Conservation (phyloP, 2,888 invertebrate genomes). For the Geophilus truncorum region DNA sequence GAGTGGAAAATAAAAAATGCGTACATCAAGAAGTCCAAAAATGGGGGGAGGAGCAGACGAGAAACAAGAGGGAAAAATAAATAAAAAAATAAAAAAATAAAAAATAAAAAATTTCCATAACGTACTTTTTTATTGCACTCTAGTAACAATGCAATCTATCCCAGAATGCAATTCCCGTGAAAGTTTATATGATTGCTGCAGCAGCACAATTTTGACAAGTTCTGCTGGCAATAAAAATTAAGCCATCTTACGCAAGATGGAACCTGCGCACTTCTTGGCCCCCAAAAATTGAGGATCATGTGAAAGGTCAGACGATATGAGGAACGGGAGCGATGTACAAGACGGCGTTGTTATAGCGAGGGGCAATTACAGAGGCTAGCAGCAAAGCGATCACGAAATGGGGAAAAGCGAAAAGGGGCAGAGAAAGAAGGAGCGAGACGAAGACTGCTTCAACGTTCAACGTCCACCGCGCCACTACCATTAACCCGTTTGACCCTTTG, state of each 20-base stretch:
- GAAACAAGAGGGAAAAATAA: no score
- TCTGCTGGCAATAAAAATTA: neutral
- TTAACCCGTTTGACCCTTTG: conserved; percentile 3
- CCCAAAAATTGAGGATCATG: neutral
- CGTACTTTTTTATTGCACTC: neutral
- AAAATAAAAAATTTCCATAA: neutral
- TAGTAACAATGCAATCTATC: neutral
- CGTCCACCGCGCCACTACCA: neutral
- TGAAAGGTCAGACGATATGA: neutral
- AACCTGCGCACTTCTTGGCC: neutral
- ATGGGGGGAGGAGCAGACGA: no score
- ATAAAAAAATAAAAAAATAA: neutral
- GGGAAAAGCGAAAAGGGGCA: neutral
- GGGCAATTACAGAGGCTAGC: neutral
- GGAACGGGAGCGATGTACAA: neutral
- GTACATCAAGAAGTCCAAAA: no score
- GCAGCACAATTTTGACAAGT: neutral
- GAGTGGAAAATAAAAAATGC: neutral
- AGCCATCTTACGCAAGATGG: neutral
- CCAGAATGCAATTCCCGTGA: neutral
- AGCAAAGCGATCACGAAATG: neutral
- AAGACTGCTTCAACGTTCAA: neutral
- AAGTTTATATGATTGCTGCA: neutral
- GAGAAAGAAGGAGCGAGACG: neutral
- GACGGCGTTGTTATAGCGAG: neutral